Conservation (phyloP, 2,888 invertebrate genomes). For the Seira ritae region DNA sequence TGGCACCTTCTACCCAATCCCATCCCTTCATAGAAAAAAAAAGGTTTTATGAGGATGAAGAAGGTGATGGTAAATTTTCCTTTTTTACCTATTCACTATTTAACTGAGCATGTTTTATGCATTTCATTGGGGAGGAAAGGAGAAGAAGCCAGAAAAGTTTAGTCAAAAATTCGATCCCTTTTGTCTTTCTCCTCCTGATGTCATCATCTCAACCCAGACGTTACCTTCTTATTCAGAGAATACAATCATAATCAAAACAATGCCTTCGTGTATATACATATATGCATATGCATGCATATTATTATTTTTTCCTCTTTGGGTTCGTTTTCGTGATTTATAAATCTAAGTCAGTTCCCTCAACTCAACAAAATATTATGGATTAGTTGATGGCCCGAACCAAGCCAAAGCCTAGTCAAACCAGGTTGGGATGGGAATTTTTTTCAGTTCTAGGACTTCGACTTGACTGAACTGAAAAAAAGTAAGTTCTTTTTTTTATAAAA, state of each 20-base stretch:
- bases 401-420: no score
- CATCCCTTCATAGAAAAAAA: no score
- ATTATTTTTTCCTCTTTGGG: background rate
- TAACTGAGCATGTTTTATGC: background rate
- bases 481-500: background rate
- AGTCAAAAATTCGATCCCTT: background rate
- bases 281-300: no score
- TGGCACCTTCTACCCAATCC: no score
- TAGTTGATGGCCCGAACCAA: background rate
- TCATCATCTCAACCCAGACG: background rate
- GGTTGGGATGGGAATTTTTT: background rate
- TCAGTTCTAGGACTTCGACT: background rate
- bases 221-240: background rate
- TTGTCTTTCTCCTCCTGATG: background rate
- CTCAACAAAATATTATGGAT: background rate
- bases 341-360: background rate
- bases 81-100: constrained; percentile 2
- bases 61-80: background rate
- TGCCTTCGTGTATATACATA: background rate
- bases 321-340: background rate
- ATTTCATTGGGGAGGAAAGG: background rate
- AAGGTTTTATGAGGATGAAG: background rate
- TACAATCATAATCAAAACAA: background rate
- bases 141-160: constrained; percentile 4
- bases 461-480: background rate